These are phyloP conservation scores for Sinocyclocheilus maitianheensis DNA, from an alignment of 2,113 vertebrate genomes.

Conservation along the genomic window DNA sequence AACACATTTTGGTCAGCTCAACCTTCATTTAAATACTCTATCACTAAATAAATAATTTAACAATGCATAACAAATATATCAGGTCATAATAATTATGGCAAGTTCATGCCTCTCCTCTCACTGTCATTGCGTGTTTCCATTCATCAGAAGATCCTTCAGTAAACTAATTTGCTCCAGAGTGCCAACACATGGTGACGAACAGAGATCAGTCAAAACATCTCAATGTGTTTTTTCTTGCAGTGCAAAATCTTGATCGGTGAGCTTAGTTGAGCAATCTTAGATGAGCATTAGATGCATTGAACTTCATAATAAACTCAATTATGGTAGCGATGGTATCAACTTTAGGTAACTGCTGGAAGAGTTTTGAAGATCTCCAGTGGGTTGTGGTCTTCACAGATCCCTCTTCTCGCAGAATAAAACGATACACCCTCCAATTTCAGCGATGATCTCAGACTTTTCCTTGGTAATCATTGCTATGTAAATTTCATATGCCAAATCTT, in stretches of 20 bases:
- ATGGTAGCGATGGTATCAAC: not conserved
- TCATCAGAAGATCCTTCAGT: not conserved
- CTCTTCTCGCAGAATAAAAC: not conserved
- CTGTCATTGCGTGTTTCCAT: not conserved
- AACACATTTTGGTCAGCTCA: not conserved
- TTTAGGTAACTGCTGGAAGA: not conserved
- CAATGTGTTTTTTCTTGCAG: not conserved
- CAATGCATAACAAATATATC: no score
- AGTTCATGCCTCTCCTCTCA: constrained; percentile 67
- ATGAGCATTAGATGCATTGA: not conserved
- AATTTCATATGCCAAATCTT: not conserved
- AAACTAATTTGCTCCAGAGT: not conserved
- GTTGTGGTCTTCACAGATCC: not conserved
- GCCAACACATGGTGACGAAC: not conserved
- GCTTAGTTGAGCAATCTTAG: not conserved
- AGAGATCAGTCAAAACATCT: not conserved
- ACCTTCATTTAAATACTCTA: not conserved
- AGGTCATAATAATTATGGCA: not conserved
- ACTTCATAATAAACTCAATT: not conserved
- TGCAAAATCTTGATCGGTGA: not conserved
- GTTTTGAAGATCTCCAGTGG: not conserved
- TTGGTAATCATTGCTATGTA: not conserved
- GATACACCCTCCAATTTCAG: not conserved
- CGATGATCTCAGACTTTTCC: not conserved
- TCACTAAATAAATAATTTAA: no score